phyloP scores from a whole-genome alignment of 92 coral and sea anemone species.

The Nematostella vectensis region DNA sequence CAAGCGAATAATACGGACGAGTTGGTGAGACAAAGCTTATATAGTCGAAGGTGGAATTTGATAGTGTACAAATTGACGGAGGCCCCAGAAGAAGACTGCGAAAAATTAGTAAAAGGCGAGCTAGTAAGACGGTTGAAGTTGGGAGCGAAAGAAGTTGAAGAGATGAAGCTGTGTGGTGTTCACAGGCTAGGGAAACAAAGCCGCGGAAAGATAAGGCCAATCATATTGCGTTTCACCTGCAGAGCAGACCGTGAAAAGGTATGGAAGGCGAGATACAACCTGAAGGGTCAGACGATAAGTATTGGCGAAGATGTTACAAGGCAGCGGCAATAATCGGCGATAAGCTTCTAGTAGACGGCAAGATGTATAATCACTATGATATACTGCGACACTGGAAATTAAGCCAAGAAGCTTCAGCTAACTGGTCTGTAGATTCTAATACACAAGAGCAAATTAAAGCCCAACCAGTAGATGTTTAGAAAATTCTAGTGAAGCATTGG shows the following conservation, averaged over 20 bases:
- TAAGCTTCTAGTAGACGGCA: neutral
- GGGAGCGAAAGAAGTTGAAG: neutral
- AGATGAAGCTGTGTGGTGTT: neutral
- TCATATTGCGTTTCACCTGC: neutral
- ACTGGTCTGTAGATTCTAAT: too few species aligned
- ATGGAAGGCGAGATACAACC: neutral
- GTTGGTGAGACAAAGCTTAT: neutral
- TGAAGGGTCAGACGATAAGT: neutral
- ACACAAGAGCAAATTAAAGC: too few species aligned
- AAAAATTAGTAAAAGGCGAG: neutral
- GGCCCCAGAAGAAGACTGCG: neutral
- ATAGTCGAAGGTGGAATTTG: neutral
- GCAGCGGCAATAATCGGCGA: neutral
- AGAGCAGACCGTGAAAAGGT: neutral
- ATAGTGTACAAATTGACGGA: neutral
- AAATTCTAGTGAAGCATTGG: too few species aligned
- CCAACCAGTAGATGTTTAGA: too few species aligned
- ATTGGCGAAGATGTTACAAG: neutral
- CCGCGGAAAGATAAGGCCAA: neutral
- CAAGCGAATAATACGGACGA: neutral
- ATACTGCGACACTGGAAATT: neutral
- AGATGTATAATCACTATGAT: neutral
- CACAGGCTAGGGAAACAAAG: neutral
- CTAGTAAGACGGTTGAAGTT: neutral
- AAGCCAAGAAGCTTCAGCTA: too few species aligned